Percentiles rank a stretch among this genome's conserved stretches.
These are phyloP conservation scores for Mechanitis messenoides DNA, from an alignment of 2,888 invertebrate genomes.

Conservation along the genomic window DNA sequence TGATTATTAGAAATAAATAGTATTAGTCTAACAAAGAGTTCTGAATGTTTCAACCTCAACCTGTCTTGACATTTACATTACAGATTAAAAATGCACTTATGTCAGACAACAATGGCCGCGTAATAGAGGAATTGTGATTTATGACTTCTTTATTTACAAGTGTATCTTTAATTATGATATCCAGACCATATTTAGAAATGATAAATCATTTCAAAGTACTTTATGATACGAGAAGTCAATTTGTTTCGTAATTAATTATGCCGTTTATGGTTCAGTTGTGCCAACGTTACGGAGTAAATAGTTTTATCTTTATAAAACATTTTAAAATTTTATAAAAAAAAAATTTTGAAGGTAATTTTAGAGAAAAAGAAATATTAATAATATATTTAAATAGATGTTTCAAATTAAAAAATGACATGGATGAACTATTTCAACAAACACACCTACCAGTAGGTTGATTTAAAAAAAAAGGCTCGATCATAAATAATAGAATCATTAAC, in stretches of 20 bases:
- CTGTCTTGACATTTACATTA: conserved; percentile 14
- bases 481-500: conserved; percentile 77
- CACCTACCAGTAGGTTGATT: conserved; percentile 32
- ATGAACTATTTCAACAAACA: conserved; percentile 36
- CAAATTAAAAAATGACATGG: conserved; percentile 46
- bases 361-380: no score
- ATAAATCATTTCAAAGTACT: conserved; percentile 15
- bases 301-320: no score
- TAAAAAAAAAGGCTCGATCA: conserved; percentile 50
- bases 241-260: conserved; percentile 2
- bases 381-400: no score
- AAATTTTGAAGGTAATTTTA: no score
- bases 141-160: conserved; percentile 21
- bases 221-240: conserved; percentile 14
- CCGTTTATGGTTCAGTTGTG: not conserved
- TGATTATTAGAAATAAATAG: no score
- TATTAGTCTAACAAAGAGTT: not conserved
- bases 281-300: no score
- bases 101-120: conserved; percentile 2
- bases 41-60: not conserved
- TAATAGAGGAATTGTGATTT: conserved; percentile 19
- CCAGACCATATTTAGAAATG: conserved; percentile 18
- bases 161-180: conserved; percentile 21
- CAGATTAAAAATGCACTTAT: conserved; percentile 18
- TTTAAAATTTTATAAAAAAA: no score